phyloP scores from a whole-genome alignment of 2,797 vertebrate species.

The Sebastes glaucus region DNA sequence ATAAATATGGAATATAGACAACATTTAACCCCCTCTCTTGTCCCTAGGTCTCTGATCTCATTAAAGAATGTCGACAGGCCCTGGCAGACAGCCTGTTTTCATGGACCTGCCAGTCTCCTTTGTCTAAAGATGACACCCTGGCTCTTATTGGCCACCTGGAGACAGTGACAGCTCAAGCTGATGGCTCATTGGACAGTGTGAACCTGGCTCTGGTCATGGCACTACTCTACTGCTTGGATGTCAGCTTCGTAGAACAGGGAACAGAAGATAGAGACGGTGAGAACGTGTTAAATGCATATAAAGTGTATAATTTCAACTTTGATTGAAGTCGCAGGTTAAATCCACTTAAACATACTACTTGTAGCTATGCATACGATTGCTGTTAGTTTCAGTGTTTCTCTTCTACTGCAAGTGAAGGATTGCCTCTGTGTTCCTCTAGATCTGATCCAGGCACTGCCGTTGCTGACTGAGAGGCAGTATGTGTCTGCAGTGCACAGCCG shows the following conservation, averaged over 20 bases:
- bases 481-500: constrained; percentile 91
- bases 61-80: constrained; percentile 93
- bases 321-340: not conserved
- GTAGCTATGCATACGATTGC: not conserved
- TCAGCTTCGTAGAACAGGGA: constrained; percentile 93
- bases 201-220: constrained; percentile 95
- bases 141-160: constrained; percentile 93
- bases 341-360: not conserved
- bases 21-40: not conserved
- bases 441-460: constrained; percentile 88
- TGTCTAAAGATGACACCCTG: constrained; percentile 93
- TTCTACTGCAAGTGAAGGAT: not conserved
- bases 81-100: constrained; percentile 94
- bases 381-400: not conserved
- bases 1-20: not conserved
- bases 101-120: constrained; percentile 96
- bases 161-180: constrained; percentile 91
- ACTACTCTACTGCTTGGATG: constrained; percentile 95
- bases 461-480: constrained; percentile 93
- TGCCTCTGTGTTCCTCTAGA: constrained; percentile 78
- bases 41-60: constrained; percentile 92
- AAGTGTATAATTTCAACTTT: not conserved
- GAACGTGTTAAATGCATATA: not conserved
- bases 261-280: constrained; percentile 95
- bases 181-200: constrained; percentile 91